Evolutionary conservation across 1,140 invertebrate species (phyloP), one percentile per base, ranked within the genome.

Genomic region (Phortica variegata): DNA sequence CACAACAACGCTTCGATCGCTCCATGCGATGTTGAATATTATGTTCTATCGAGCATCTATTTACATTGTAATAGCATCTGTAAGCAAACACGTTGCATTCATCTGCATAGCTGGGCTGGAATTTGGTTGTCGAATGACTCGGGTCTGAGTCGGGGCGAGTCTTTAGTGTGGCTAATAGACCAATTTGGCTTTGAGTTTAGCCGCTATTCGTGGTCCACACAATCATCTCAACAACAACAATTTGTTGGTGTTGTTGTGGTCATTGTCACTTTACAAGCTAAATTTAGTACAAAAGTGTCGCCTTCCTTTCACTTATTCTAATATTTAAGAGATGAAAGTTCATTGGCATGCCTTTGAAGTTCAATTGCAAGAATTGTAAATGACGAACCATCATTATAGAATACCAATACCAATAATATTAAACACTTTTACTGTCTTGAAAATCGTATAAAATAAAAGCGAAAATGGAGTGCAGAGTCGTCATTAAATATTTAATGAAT

Each of bases 51-150:
- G 23, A 26, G 5, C 31, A n/a, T n/a, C 12, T 53, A 69, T 70
- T 70, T 70, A 59, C 65, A 70, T 71, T 70, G 66, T 71, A 70
- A 70, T 71, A 61, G 59, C 66, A 70, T 70, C 65, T 70, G 52
- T 31, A 58, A 47, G 58, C 53, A 60, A 66, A 68, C 50, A 65
- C 43, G 12, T 7, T 5, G 33, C 59, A 61, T 68, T 61, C 62
- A 66, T 60, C 63, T 68, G 63, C 63, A 66, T 66, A 66, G 50
- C 57, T 56, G 53, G 50, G 56, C 53, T 56, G 49, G 43, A 47
- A 51, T 43, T 54, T 29, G 13, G 37, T 32, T 38, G 23, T 34
- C 21, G 43, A 19, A 26, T 23, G 32, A 37, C 32, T 32, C 13
- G 39, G 12, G 47, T 29, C 29, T 15, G 8, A 13, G n/a, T 21